These are phyloP conservation scores for Notoglanidium macrostoma DNA, from an alignment of 2,797 vertebrate species.

Conservation along the genomic window DNA sequence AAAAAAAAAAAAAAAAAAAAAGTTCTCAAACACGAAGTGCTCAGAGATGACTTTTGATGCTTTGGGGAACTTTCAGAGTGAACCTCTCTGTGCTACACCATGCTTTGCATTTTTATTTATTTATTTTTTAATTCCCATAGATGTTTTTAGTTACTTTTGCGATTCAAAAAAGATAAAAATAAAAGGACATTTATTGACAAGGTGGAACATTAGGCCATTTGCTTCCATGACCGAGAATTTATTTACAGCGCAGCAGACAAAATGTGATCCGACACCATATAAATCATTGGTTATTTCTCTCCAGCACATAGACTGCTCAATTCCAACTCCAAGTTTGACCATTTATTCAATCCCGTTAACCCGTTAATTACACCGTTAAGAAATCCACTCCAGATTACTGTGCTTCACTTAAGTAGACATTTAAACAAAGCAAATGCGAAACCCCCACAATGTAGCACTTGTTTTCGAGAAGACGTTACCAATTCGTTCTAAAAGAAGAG, in stretches of 20 bases:
- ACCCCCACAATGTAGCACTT: neutral
- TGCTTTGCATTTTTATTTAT: slow-evolving; percentile 48
- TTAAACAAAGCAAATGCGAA: slow-evolving; percentile 18
- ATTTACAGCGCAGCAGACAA: slow-evolving; percentile 61
- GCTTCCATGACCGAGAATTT: slow-evolving; percentile 46
- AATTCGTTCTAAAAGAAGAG: slow-evolving; percentile 32
- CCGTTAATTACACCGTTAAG: slow-evolving; percentile 16
- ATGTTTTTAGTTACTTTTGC: neutral
- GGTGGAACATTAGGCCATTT: slow-evolving; percentile 40
- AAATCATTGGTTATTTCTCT: slow-evolving; percentile 46
- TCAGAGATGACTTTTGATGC: slow-evolving; percentile 6
- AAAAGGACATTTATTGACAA: slow-evolving; percentile 41
- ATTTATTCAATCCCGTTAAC: slow-evolving; percentile 7
- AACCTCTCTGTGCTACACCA: slow-evolving; percentile 53
- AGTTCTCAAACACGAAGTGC: slow-evolving; percentile 10
- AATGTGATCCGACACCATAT: slow-evolving; percentile 46
- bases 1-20: slow-evolving; percentile 14
- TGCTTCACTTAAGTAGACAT: slow-evolving; percentile 42
- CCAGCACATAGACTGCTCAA: slow-evolving; percentile 28
- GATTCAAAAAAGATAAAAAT: slow-evolving; percentile 30
- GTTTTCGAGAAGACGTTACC: neutral
- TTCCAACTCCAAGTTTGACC: slow-evolving; percentile 26
- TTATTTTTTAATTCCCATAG: slow-evolving; percentile 15
- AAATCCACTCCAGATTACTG: slow-evolving; percentile 37
- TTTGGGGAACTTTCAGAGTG: slow-evolving; percentile 34